Percentiles rank a stretch among this genome's conserved stretches.
These are phyloP conservation scores for Oxystoma pomonae DNA, from an alignment of 2,888 invertebrate species.

Conservation along the genomic window DNA sequence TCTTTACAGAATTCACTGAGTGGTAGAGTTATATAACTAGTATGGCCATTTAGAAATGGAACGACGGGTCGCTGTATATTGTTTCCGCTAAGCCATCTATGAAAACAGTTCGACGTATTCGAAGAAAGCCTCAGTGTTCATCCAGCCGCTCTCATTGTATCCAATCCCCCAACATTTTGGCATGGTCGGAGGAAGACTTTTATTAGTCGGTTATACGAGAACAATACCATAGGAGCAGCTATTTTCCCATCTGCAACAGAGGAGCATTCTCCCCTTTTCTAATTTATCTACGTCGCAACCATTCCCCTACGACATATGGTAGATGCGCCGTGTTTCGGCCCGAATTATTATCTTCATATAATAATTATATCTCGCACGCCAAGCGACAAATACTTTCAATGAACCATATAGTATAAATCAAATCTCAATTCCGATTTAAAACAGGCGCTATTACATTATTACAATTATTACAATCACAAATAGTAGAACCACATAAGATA, in stretches of 20 bases:
- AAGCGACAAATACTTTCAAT: no score
- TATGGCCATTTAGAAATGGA: neutral
- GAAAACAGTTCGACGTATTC: neutral
- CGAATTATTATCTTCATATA: no score
- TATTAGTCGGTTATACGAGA: neutral
- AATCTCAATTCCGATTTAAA: no score
- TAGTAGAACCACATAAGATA: no score
- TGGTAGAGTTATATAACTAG: neutral
- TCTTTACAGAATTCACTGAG: neutral
- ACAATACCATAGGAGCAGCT: neutral
- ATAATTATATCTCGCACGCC: no score
- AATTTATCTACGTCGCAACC: no score
- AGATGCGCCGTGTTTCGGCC: no score
- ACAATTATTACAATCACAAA: no score
- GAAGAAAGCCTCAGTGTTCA: neutral
- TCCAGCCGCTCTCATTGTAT: neutral
- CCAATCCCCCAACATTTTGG: neutral
- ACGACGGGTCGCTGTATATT: neutral
- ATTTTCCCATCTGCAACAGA: neutral
- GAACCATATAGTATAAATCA: no score
- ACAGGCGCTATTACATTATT: no score
- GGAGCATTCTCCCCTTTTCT: no score
- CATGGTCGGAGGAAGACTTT: neutral
- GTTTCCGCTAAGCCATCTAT: neutral
- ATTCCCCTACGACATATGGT: no score